Evolutionary conservation across 2,888 invertebrate species (phyloP), one percentile per base, ranked within the genome.

Genomic region (Neoscelio sp.): DNA sequence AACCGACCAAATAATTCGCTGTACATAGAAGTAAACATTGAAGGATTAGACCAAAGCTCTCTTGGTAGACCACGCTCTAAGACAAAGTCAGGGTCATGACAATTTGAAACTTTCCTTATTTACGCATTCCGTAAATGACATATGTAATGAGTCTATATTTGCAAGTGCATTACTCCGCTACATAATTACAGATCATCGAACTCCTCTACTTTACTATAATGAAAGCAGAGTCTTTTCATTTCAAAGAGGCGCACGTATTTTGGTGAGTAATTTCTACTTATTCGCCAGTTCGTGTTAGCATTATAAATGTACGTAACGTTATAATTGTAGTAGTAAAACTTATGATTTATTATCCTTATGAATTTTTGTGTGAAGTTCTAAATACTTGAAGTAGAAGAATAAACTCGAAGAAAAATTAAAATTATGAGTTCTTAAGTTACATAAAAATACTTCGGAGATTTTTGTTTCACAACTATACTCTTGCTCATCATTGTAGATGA

Each of bases 391-490:
- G 35, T 52, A 35, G 35, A 35, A 52, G 50, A 50, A 50, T 35
- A 35, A 17, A 20, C 15, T 6, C 13, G 33, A 30, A 26, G 5
- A 10, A 33, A n/a, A n/a, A n/a, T 23, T 12, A 38, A 40, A 1
- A 58, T 42, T 6, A 10, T 28, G 35, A 42, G 48, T 48, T 52
- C 8, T 48, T 10, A 18, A 12, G 18, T 65, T 65, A 65, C 13
- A 65, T 65, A 65, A 65, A n/a, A 65, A 42, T 17, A 12, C 20
- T 6, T 52, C 6, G 23, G 50, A 12, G 40, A 40, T 52, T 40
- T 50, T 20, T 30, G 23, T 65, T 65, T 65, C 65, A 52, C 52
- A 65, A 68, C 56, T 46, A 48, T 23, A 33, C 23, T 46, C 33
- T 15, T 44, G 46, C 30, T 58, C 46, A 48, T 48, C 67, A 54